These are phyloP conservation scores for Limnephilus marmoratus DNA, from an alignment of 2,888 invertebrate species.

Conservation along the genomic window DNA sequence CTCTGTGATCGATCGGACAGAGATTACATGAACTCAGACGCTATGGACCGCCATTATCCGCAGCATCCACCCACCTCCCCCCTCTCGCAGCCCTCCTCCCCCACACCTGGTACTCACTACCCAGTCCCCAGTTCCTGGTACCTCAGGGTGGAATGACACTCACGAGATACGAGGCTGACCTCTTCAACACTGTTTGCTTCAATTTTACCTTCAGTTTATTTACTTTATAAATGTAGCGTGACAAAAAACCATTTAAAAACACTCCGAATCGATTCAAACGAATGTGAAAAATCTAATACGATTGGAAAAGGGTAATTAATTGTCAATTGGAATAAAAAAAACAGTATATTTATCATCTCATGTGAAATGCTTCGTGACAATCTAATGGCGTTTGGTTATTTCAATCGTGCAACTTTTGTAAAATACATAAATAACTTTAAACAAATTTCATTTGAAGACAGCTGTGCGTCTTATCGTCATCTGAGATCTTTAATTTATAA, in stretches of 20 bases:
- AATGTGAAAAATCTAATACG: not conserved
- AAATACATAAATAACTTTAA: not conserved
- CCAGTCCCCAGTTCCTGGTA: not conserved
- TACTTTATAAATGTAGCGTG: not conserved
- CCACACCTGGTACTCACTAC: too few relatives aligned
- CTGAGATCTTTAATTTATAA: too few relatives aligned
- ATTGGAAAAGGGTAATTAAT: not conserved
- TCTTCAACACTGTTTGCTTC: not conserved
- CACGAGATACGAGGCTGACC: not conserved
- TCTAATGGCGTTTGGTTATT: not conserved
- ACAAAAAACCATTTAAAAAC: not conserved
- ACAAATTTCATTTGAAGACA: not conserved
- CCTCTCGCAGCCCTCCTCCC: not conserved
- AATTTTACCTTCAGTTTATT: not conserved
- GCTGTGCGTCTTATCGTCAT: not conserved
- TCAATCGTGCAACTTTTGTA: not conserved
- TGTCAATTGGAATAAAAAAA: not conserved
- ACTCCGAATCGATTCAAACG: not conserved
- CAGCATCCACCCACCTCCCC: slow-evolving; percentile 6
- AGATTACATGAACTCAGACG: slow-evolving; percentile 35
- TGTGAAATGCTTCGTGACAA: not conserved
- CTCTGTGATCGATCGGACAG: slow-evolving; percentile 28
- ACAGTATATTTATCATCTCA: not conserved
- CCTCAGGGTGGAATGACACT: slow-evolving; percentile 7
- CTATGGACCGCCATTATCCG: slow-evolving; percentile 32